These are phyloP conservation scores for Psittacara wagleri DNA, from an alignment of 2,113 vertebrate genomes.

Conservation along the genomic window DNA sequence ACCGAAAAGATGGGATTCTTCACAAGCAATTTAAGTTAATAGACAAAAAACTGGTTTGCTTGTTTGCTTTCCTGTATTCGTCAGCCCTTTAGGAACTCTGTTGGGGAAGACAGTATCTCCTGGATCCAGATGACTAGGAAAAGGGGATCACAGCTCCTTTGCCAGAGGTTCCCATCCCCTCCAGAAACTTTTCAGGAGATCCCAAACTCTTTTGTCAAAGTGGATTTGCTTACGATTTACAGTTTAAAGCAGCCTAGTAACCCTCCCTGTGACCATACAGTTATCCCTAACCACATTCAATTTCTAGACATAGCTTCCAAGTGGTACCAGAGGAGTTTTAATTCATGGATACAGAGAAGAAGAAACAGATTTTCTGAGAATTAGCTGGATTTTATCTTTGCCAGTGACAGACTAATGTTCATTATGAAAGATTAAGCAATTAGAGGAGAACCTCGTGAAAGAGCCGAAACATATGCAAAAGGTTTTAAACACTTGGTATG, in stretches of 20 bases:
- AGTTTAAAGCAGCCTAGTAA: not conserved
- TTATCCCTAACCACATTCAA: not conserved
- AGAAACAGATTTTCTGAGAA: constrained; percentile 24
- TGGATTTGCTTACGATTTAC: rapidly evolving
- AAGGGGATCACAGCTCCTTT: not conserved
- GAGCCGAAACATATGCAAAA: not conserved
- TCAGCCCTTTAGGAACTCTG: not conserved
- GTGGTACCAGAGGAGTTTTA: not conserved
- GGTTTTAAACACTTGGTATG: not conserved
- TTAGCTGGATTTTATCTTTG: constrained; percentile 31
- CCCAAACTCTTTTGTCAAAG: not conserved
- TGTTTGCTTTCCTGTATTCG: not conserved
- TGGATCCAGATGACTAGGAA: not conserved
- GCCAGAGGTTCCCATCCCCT: not conserved
- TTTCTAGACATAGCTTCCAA: not conserved
- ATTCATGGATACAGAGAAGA: not conserved
- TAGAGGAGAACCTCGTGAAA: not conserved
- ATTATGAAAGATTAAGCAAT: constrained; percentile 31
- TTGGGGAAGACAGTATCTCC: rapidly evolving
- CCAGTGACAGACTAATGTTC: constrained; percentile 15
- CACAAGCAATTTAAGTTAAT: not conserved
- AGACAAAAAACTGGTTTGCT: not conserved
- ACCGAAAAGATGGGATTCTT: not conserved
- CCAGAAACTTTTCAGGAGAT: not conserved
- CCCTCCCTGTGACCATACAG: not conserved